phyloP scores from a whole-genome alignment of 2,797 vertebrate species.

The Gallirallus australis region DNA sequence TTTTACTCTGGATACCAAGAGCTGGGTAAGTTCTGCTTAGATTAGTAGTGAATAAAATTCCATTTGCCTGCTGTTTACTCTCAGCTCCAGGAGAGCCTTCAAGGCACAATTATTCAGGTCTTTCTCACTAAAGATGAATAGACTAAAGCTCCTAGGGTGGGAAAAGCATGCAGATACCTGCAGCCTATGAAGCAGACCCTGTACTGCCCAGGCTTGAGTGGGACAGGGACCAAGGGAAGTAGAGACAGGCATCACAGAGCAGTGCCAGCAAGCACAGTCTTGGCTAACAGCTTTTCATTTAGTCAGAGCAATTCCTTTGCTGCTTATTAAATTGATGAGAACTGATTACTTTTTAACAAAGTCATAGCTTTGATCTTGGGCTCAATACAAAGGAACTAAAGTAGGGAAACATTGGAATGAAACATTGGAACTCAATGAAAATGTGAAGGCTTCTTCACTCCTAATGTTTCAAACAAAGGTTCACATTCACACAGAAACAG shows the following conservation, averaged over 20 bases:
- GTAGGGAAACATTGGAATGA: neutral
- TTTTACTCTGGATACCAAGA: neutral
- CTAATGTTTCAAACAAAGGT: neutral
- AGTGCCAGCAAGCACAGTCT: neutral
- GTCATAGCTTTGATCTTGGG: neutral
- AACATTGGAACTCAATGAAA: neutral
- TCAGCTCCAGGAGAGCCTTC: conserved; percentile 3
- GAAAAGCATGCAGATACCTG: neutral
- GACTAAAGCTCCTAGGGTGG: neutral
- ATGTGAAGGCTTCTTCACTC: neutral
- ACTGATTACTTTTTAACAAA: neutral
- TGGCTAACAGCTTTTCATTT: neutral
- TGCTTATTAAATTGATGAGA: conserved; percentile 1
- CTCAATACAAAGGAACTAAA: neutral
- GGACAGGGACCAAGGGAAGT: neutral
- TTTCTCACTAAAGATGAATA: neutral
- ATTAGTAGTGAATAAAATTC: conserved; percentile 25
- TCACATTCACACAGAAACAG: neutral
- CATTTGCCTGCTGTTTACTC: neutral
- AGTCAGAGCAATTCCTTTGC: neutral
- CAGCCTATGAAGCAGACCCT: neutral
- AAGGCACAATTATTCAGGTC: conserved; percentile 45
- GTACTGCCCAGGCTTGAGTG: rapidly evolving
- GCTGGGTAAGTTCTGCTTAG: neutral
- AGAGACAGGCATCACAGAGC: neutral